Evolutionary conservation across 2,888 invertebrate genomes (phyloP), one percentile per base, ranked within the genome.

Genomic region (Lycaena phlaeas): DNA sequence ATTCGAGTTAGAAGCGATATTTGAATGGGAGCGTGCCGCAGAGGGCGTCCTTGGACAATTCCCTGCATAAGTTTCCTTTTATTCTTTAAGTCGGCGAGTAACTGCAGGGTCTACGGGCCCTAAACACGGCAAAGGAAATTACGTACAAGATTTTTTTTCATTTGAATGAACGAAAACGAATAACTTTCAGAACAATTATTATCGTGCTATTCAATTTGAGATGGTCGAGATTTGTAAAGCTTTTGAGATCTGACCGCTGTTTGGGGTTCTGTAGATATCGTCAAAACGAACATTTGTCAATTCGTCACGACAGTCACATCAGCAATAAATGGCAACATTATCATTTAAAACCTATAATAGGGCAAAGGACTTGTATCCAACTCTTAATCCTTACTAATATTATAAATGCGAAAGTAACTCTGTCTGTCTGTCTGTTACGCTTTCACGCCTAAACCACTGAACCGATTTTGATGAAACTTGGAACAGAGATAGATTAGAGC

Each of bases 1-100:
- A n/a, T n/a, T n/a, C 27, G 38, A 42, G 44, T 50, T 54, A 53
- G 53, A 53, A 49, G 36, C 44, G 41, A n/a, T 40, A 46, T 51
- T 50, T 50, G 49, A 54, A 55, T 54, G 49, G 46, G 43, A 51
- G 45, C 44, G 45, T 45, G 47, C 48, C 45, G 40, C 38, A 41
- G 38, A 48, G 42, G 44, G 40, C 44, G 53, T 45, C 51, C 54
- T 53, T 54, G 53, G 41, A 42, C 49, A 45, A 43, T 40, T 41
- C 47, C 48, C 50, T 50, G 31, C 14, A 18, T n/a, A n/a, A 18
- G 18, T 18, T 30, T 17, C n/a, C n/a, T 10, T 31, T 29, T 18
- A 12, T 34, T 18, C 34, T 12, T 18, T n/a, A n/a, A n/a, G n/a
- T n/a, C 18, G 11, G 11, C 22, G 10, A 34, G 9, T 10, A 34